Percentiles rank a stretch among this genome's conserved stretches.
These are phyloP conservation scores for Sinocyclocheilus anophthalmus DNA, from an alignment of 2,113 vertebrate genomes.

Conservation along the genomic window DNA sequence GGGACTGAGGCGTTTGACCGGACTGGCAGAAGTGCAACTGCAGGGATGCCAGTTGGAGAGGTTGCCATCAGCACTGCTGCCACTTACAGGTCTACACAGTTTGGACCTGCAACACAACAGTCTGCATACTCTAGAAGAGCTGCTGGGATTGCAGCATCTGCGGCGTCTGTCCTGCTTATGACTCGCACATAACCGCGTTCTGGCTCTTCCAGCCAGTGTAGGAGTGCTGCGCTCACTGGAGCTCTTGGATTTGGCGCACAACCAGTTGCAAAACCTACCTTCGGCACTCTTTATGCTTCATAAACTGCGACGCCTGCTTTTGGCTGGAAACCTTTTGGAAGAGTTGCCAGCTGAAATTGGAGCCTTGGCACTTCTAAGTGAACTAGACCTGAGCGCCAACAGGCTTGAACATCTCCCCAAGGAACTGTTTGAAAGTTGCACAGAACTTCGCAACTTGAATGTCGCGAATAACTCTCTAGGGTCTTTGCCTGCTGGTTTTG, in stretches of 20 bases:
- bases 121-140: constrained; percentile 74
- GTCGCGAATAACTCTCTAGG: constrained; percentile 71
- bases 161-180: constrained; percentile 70
- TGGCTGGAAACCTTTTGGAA: constrained; percentile 74
- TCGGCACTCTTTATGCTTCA: constrained; percentile 72
- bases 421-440: constrained; percentile 70
- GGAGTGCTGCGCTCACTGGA: constrained; percentile 72
- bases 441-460: constrained; percentile 68
- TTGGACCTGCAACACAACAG: constrained; percentile 76
- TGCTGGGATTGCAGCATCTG: constrained; percentile 73
- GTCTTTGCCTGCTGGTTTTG: constrained; percentile 62
- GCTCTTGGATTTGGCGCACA: constrained; percentile 74
- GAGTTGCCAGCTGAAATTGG: constrained; percentile 69
- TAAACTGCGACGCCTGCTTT: constrained; percentile 70
- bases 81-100: constrained; percentile 65
- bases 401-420: constrained; percentile 70
- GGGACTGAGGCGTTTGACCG: constrained; percentile 67
- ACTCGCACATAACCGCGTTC: constrained; percentile 72
- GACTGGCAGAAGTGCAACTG: constrained; percentile 72
- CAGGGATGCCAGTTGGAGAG: constrained; percentile 77
- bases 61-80: constrained; percentile 71
- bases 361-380: constrained; percentile 66
- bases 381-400: constrained; percentile 75
- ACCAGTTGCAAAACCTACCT: constrained; percentile 73
- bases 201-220: constrained; percentile 66